A percentile compares a stretch with the other conserved stretches of the same genome.
Conservation (phyloP, 2,888 invertebrate species). For the Ochropacha duplaris region DNA sequence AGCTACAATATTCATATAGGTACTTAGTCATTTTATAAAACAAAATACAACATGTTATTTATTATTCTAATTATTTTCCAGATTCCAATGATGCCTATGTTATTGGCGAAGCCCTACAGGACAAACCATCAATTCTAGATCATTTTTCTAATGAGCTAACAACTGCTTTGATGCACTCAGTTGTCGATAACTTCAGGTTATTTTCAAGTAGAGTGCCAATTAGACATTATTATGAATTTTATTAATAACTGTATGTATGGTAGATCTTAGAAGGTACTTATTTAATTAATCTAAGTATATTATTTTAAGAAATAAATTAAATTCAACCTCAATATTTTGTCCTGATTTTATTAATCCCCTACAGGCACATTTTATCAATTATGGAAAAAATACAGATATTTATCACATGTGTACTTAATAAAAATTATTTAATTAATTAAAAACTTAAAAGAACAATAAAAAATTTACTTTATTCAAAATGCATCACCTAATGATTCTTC, state of each 20-base stretch:
- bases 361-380: no score
- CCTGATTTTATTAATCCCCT: no score
- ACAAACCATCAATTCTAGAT: conserved; percentile 55
- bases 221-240: conserved; percentile 65
- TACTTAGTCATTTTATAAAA: no score
- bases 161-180: conserved; percentile 61
- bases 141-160: conserved; percentile 71
- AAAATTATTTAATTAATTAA: conserved; percentile 7
- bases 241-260: conserved; percentile 26
- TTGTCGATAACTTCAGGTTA: conserved; percentile 71
- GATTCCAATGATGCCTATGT: conserved; percentile 43
- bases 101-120: conserved; percentile 50
- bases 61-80: conserved; percentile 26
- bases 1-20: no score
- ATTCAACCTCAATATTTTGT: no score
- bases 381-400: no score
- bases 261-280: conserved; percentile 1
- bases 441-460: neutral
- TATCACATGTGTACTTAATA: no score
- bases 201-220: conserved; percentile 64
- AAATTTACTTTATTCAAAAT: conserved; percentile 34
- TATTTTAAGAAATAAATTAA: no score
- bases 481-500: conserved; percentile 86
- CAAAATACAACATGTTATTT: no score
- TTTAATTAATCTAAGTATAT: neutral